phyloP scores from a whole-genome alignment of 2,113 vertebrate genomes.

The Illadopsis cleaveri region DNA sequence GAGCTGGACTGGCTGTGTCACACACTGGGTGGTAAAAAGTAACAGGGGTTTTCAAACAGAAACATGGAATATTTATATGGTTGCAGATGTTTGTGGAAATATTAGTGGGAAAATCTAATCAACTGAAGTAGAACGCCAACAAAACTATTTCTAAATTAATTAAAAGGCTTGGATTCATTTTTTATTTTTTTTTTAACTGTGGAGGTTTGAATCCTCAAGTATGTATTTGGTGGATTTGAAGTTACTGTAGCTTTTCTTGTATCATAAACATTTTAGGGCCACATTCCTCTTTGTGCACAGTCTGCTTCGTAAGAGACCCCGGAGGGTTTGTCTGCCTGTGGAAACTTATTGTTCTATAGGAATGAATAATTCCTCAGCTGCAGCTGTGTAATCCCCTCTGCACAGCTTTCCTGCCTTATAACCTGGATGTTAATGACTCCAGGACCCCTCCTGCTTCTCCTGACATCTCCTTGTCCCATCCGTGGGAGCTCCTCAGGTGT shows the following conservation, averaged over 20 bases:
- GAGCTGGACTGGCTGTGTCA: background rate
- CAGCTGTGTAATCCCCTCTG: background rate
- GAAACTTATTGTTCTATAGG: background rate
- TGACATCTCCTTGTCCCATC: background rate
- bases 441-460: background rate
- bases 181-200: background rate
- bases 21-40: constrained; percentile 30
- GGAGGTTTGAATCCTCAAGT: constrained; percentile 4
- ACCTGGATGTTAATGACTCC: background rate
- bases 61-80: constrained; percentile 17
- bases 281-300: background rate
- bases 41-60: constrained; percentile 31
- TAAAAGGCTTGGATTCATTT: background rate
- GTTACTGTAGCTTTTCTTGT: constrained; percentile 18
- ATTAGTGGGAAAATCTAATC: background rate
- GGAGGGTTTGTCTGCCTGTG: background rate
- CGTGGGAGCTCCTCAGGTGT: background rate
- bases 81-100: constrained; percentile 10
- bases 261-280: constrained; percentile 33
- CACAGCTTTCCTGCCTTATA: background rate
- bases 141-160: constrained; percentile 41
- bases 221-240: constrained; percentile 21
- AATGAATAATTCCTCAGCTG: background rate
- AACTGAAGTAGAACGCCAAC: background rate
- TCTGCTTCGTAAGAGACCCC: background rate